Conservation (phyloP, 2,797 vertebrate species). For the Diplodus puntazzo region DNA sequence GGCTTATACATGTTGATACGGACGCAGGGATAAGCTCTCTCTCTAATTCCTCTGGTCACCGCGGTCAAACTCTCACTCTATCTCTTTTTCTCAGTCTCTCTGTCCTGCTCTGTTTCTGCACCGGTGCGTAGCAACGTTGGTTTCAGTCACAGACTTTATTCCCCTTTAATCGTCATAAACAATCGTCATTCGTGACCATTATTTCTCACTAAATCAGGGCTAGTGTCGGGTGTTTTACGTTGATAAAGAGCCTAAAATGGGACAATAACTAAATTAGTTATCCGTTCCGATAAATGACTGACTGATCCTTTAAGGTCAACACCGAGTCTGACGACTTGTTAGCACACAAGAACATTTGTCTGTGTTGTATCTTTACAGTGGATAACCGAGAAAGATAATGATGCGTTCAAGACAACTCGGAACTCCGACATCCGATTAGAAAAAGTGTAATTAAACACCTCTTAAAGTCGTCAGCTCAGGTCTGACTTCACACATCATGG, state of each 20-base stretch:
- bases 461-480: too few relatives aligned
- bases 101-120: slow-evolving; percentile 14
- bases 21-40: slow-evolving; percentile 75
- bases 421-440: too few relatives aligned
- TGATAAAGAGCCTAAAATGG: too few relatives aligned
- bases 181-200: neutral
- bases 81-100: slow-evolving; percentile 32
- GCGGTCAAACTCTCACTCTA: slow-evolving; percentile 57
- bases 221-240: neutral
- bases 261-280: neutral
- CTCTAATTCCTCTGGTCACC: slow-evolving; percentile 77
- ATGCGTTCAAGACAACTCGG: too few relatives aligned
- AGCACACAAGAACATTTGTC: neutral
- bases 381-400: neutral
- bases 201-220: neutral
- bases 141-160: neutral
- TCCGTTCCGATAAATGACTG: neutral
- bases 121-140: neutral
- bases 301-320: neutral
- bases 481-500: too few relatives aligned
- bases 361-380: neutral
- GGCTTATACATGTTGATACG: slow-evolving; percentile 77
- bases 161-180: neutral
- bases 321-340: too few relatives aligned
- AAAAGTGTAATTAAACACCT: too few relatives aligned